phyloP scores from a whole-genome alignment of 2,888 invertebrate genomes.

The Xylocampa areola region DNA sequence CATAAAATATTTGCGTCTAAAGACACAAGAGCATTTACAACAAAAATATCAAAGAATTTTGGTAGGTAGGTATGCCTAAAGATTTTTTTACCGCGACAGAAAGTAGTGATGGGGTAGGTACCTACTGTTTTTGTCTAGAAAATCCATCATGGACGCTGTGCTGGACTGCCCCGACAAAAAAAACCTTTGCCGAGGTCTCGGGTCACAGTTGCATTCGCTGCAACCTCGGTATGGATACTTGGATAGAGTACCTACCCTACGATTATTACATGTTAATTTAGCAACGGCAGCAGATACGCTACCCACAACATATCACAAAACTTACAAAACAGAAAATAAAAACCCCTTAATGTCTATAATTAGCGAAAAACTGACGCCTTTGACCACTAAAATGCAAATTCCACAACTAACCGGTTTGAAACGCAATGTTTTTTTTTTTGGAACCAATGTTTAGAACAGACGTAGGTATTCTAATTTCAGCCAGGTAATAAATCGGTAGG shows the following conservation, averaged over 20 bases:
- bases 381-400: slow-evolving; percentile 53
- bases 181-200: too few species aligned
- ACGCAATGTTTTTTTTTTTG: slow-evolving; percentile 42
- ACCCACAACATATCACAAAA: slow-evolving; percentile 30
- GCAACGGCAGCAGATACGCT: slow-evolving; percentile 16
- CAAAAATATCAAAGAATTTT: too few species aligned
- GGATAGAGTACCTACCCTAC: slow-evolving; percentile 3
- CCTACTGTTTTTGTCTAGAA: too few species aligned
- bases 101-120: too few species aligned
- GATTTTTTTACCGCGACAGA: too few species aligned
- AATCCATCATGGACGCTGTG: too few species aligned
- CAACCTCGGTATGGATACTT: neutral
- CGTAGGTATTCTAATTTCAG: slow-evolving; percentile 57
- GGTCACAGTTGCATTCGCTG: too few species aligned
- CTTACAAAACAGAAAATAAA: slow-evolving; percentile 38
- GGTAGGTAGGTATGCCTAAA: too few species aligned
- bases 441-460: slow-evolving; percentile 49
- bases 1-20: too few species aligned
- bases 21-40: too few species aligned
- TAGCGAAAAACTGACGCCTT: slow-evolving; percentile 46
- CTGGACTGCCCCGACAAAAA: too few species aligned
- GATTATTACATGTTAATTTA: slow-evolving; percentile 29
- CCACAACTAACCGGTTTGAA: slow-evolving; percentile 54
- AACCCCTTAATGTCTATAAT: slow-evolving; percentile 46
- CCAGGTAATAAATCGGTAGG: slow-evolving; percentile 60